Base-by-base conservation (phyloP, 1,140 invertebrate genomes). In the Globodera rostochiensis region DNA sequence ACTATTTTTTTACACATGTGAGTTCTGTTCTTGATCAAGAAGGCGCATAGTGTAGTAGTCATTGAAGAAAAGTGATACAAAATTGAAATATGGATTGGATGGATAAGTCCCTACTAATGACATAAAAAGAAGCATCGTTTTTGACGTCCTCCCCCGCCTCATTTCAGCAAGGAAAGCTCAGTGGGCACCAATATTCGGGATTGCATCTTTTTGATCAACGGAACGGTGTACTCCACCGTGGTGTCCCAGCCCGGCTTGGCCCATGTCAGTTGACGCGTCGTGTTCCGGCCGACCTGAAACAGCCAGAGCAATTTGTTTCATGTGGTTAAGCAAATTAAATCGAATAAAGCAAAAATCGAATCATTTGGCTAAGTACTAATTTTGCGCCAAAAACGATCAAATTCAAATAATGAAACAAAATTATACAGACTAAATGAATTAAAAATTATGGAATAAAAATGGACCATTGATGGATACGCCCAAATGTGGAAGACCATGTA, bases 401-500 rank as follows among this genome's bases (percentile, higher is more conserved):
- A 36, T 36, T 36, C 36, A 36, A 36, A 36, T 36, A 36, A 36
- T 36, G 36, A 36, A 36, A 36, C 3, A 36, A 36, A 36, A 36
- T 36, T 3, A 36, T 3, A 36, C 3, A 36, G 36, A 36, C 36
- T 36, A 36, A 3, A 36, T 36, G 36, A 36, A 36, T 36, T 53
- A 5, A 53, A 53, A 53, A 53, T 50, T 47, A 25, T 15, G 74
- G 9, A 15, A 57, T 11, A 50, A 46, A 64, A 46, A 50, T 25
- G n/a, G 5, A 77, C 80, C 86, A 89, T 86, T 3, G 83, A 82
- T 11, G 82, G 81, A 71, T 89, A 89, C 6, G 88, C 88, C 89
- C 89, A 89, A 69, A 89, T 83, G 74, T 89, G 89, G 79, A 90
- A 89, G 64, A 90, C 89, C 75, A 90, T 84, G 66, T 89, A 89